Base-by-base conservation (phyloP, 1,140 invertebrate genomes). In the Lepidotrigona ventralis region DNA sequence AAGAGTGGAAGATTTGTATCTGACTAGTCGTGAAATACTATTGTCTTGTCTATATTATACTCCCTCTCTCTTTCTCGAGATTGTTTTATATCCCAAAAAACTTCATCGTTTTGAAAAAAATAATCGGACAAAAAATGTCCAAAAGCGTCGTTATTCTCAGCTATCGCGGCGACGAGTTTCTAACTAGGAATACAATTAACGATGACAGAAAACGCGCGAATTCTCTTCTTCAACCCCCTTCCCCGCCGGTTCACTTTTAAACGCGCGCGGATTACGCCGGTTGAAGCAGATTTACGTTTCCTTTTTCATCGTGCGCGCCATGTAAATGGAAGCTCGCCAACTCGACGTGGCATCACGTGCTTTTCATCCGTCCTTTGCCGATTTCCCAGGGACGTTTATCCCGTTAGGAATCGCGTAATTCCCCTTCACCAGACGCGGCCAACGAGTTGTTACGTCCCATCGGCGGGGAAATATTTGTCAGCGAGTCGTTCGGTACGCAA, bases 241-340 rank as follows among this genome's bases (percentile, higher is more conserved):
- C 6, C 39, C 39, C 39, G 6, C 6, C 58, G 15, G 11, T 4
- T 51, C 63, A 39, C 29, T 21, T 26, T 26, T n/a, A 19, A 46
- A 46, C 21, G 33, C 15, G 15, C 19, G 39, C 39, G 26, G 70
- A 80, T 80, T 80, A 72, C 69, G 26, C 54, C 23, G 54, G 54
- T 17, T 6, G 54, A 8, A 29, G 23, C 39, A 60, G 79, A 80
- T 73, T 66, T 81, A 81, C 39, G 39, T 46, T 46, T 81, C 74
- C 33, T 39, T 3, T 21, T n/a, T 17, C 14, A 17, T 39, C 12
- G 19, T 12, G 4, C 2, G 5, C 0, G 15, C 12, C 39, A 1
- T 12, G 21, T 12, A 46, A 69, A 69, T 46, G 68, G 33, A 39
- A 39, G 1, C 19, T 33, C 33, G 39, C 21, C 33, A 9, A 39